phyloP scores from a whole-genome alignment of 2,113 vertebrate species.

The Rynchops niger region DNA sequence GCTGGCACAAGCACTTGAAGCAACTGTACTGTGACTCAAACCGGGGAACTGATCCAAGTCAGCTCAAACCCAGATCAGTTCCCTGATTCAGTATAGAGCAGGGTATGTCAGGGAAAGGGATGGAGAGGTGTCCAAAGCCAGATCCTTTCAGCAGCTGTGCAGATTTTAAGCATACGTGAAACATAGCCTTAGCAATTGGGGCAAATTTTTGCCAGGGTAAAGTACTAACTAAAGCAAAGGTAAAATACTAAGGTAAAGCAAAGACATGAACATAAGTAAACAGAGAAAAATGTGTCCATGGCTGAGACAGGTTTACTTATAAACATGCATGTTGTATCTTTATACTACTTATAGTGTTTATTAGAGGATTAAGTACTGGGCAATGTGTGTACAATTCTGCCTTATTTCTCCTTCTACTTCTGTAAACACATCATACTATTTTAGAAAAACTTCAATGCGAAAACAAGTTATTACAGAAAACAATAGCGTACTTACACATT shows the following conservation, averaged over 20 bases:
- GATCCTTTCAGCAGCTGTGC: not conserved
- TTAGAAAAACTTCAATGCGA: not conserved
- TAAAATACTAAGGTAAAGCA: not conserved
- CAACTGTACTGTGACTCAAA: not conserved
- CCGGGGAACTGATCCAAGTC: not conserved
- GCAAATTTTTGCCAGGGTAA: not conserved
- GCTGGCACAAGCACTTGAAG: not conserved
- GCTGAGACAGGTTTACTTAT: not conserved
- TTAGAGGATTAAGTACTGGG: not conserved
- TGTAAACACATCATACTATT: not conserved
- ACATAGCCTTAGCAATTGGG: not conserved
- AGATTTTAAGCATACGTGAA: not conserved
- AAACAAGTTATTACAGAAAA: not conserved
- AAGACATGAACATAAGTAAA: not conserved
- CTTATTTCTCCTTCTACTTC: not conserved
- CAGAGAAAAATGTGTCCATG: not conserved
- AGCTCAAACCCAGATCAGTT: not conserved
- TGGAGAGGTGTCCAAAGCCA: not conserved
- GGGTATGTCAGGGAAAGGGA: not conserved
- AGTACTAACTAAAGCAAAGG: not conserved
- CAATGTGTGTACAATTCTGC: not conserved
- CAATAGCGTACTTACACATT: slow-evolving; percentile 86
- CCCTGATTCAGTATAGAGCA: not conserved
- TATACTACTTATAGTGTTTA: not conserved
- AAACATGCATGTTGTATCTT: not conserved